These are phyloP conservation scores for Pristionchus fissidentatus DNA, from an alignment of 2,888 invertebrate species.

Conservation along the genomic window DNA sequence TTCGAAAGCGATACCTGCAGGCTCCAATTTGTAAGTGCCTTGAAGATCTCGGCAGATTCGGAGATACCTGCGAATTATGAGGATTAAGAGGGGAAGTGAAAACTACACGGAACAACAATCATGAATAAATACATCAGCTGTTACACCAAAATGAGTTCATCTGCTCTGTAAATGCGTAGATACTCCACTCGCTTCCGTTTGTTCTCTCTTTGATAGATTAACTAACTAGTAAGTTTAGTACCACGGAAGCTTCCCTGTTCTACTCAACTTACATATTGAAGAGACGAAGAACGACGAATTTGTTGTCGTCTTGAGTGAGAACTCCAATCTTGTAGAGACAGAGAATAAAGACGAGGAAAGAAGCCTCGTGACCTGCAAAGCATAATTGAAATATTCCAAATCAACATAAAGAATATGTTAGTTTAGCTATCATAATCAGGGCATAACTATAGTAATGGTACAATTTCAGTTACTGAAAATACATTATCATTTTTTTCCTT, in stretches of 20 bases:
- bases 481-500: too few relatives aligned
- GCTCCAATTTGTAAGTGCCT: slow-evolving; percentile 94
- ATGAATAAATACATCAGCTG: background rate
- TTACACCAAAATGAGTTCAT: background rate
- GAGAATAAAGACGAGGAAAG: slow-evolving; percentile 94
- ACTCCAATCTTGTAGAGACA: slow-evolving; percentile 91
- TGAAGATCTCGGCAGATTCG: slow-evolving; percentile 88
- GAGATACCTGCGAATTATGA: slow-evolving; percentile 83
- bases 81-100: background rate
- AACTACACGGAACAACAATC: background rate
- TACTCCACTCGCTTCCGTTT: background rate
- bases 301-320: slow-evolving; percentile 82
- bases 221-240: background rate
- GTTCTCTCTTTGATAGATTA: background rate
- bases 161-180: too few relatives aligned
- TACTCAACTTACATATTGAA: slow-evolving; percentile 83
- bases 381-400: background rate
- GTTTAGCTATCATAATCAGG: slow-evolving; percentile 18
- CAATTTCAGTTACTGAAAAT: background rate
- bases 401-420: background rate
- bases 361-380: slow-evolving; percentile 87
- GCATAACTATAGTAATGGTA: too few relatives aligned
- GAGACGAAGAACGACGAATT: slow-evolving; percentile 85
- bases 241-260: background rate
- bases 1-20: slow-evolving; percentile 84